Conservation (phyloP, 1,140 invertebrate species). For the Drosophila rhopaloa region DNA sequence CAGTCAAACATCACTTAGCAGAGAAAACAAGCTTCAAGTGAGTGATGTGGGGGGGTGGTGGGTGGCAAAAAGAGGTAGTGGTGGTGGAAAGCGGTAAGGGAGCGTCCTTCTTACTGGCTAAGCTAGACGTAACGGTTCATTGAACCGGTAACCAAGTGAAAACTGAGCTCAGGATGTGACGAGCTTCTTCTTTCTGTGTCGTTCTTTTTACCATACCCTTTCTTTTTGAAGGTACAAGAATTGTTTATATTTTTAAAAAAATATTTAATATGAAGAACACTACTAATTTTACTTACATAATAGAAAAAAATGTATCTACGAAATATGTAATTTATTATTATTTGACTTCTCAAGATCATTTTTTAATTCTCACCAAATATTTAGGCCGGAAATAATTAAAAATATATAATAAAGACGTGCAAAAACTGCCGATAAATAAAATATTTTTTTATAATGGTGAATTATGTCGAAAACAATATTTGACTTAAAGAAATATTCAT, state of each 20-base stretch:
- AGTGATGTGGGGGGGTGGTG: constrained; percentile 15
- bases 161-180: constrained; percentile 51
- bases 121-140: constrained; percentile 72
- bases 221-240: no score
- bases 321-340: no score
- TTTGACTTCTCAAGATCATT: no score
- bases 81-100: background rate
- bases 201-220: constrained; percentile 12
- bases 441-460: no score
- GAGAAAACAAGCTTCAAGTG: constrained; percentile 51
- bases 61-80: background rate
- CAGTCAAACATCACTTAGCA: constrained; percentile 62
- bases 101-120: constrained; percentile 45
- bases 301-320: no score
- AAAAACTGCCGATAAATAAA: no score
- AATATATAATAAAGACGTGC: no score
- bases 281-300: no score
- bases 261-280: no score
- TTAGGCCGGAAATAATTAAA: no score
- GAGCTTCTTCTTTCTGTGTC: constrained; percentile 34
- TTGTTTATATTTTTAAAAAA: no score
- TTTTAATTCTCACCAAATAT: no score
- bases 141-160: constrained; percentile 64
- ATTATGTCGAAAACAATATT: background rate
- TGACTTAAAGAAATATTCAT: background rate